Evolutionary conservation across 2,113 vertebrate species (phyloP), one percentile per base, ranked within the genome.

Genomic region (Eolophus roseicapilla): DNA sequence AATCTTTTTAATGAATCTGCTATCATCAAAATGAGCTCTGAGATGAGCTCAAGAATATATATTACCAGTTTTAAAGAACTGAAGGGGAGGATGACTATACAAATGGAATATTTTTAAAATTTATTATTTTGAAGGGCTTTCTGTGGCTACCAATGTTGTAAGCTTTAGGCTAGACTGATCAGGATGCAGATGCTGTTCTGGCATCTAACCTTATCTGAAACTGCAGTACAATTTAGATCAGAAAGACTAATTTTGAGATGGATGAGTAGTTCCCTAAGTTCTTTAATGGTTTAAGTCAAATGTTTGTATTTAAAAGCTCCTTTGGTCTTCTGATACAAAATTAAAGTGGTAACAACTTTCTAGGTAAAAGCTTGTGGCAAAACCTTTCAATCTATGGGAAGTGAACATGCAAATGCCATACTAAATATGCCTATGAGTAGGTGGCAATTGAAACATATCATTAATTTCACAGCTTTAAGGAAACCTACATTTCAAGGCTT

Each of bases 1-100:
- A 75, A 85, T 77, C 62, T 91, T 78, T 94, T 94, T 59, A 82
- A 89, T 95, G 53, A 68, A 82, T 74, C 67, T 92, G 16, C 25
- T 80, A 57, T 68, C 52, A 91, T 82, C 67, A 82, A 85, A 80
- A 41, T 53, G 41, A 88, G 28, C 49, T 88, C 35, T 84, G 60
- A 92, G 64, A n/a, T 68, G 60, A 93, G 29, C 25, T 91, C 47
- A 82, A 46, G 43, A 92, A 39, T 65, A 46, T 13, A 25, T 46
- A 47, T 76, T 55, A 70, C 33, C 25, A 25, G 9, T 69, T 87
- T 84, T 41, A 77, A 82, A 91, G 49, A 88, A 76, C 8, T 67
- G 49, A 80, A 50, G 16, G 27, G 65, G n/a, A 82, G 21, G 8
- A 77, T 73, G 24, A 76, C 29, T 44, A 8, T 63, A 59, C 14